Evolutionary conservation across 37 sponge, comb jelly and placozoan genomes (phyloP), one percentile per base, ranked within the genome.

Genomic region (Theonella swinhoei): DNA sequence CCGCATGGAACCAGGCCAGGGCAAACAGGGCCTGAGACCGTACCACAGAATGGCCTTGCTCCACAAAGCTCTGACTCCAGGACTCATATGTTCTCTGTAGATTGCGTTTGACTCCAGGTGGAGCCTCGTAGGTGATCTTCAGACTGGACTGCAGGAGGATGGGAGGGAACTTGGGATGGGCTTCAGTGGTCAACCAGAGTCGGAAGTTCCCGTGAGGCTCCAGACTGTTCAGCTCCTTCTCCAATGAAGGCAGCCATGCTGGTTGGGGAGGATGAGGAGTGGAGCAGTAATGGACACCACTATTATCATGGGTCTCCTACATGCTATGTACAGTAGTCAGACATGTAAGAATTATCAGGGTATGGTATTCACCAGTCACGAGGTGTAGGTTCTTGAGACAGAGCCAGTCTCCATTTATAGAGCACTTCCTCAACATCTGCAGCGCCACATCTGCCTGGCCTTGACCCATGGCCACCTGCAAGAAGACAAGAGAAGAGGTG

Each of bases 371-470:
- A 47, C 54, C 14, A 2, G 85, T 95, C 32, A 96, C 97, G 5
- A 99, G 91, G 62, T 99, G 99, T 17, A 99, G 79, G 80, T 99
- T 99, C 86, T 99, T 99, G 47, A 99, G 74, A 59, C 99, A 99
- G 37, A 99, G 83, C 99, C 99, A 99, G 28, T 85, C 84, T 26
- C 97, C 99, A 62, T 88, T 90, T 38, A 58, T 68, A 36, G 99
- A 88, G 74, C 92, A 99, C 26, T 94, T 94, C 28, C 79, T 74
- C 63, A 99, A 82, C 29, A 84, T 83, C 41, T 83, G 88, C 25
- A 99, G 68, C 14, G 97, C 97, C 30, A 93, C 62, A 40, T 80
- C 78, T 23, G 95, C 83, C 81, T 99, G 97, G 0, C 97, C 99
- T 68, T 99, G 97, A 20, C 99, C 99, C 95, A 99, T 99, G 17